Base-by-base conservation (phyloP, 2,113 vertebrate species). In the Pycnonotus jocosus region DNA sequence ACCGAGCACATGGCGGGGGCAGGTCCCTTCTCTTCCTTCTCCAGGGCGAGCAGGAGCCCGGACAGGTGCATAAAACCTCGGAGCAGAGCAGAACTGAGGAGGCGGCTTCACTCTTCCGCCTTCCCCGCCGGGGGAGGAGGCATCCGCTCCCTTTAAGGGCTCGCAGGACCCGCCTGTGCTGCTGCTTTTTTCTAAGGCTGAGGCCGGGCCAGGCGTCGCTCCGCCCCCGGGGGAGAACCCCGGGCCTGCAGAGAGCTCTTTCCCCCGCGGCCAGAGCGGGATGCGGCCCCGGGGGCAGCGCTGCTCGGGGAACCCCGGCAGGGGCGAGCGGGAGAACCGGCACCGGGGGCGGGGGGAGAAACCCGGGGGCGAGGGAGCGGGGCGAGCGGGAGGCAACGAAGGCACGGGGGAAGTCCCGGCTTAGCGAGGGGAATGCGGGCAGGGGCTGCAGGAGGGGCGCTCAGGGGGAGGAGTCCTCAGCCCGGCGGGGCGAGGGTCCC, bases 1-100 rank as follows among this genome's bases (percentile, higher is more conserved):
- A 95, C 81, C 22, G 78, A 93, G 77, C 92, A 85, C 94, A 95
- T 93, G 69, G 62, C 80, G 11, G 56, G 44, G 40, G 58, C 6
- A 6, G 51, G 7, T 18, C 51, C 44, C 61, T 42, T 35, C 76
- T 73, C 62, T 30, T 28, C 61, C 35, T 82, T 38, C 73, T 69
- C 42, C 50, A 19, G 42, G 37, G 69, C 15, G 78, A 88, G 28
- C 53, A 47, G 51, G 8, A 68, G 27, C 2, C 31, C 69, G 9
- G 73, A 44, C 81, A 87, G 88, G 44, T 72, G 95, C 95, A 93
- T 93, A 88, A 85, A 91, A 82, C 22, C 35, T 11, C 23, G 6
- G 0, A 17, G 31, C 5, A 6, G 5, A 35, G 50, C 21, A 37
- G 9, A 7, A 10, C 23, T 5, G 2, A 7, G 3, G 3, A 20